Base-by-base conservation (phyloP, 1,140 invertebrate genomes). In the Amphibalanus amphitrite region DNA sequence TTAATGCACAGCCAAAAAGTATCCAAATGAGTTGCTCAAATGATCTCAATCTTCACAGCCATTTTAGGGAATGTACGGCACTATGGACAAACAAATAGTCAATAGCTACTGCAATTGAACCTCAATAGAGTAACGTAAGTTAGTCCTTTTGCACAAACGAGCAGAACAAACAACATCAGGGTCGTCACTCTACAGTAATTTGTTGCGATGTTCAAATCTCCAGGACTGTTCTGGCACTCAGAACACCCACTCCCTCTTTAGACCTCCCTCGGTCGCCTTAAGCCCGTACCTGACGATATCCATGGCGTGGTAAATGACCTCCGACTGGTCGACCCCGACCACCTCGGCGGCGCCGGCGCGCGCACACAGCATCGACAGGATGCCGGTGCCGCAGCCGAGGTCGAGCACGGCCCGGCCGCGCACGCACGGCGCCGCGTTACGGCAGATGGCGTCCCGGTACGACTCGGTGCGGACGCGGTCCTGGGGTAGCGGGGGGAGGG, bases 331-430 rank as follows among this genome's bases (percentile, higher is more conserved):
- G 40, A 98, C 88, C 68, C 92, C 96, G 79, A 94, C 93, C 15
- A 99, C 94, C 83, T 90, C 89, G 67, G 86, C 86, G 65, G 95
- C 95, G 38, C 95, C 96, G 71, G 93, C 94, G 81, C 93, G 89
- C 28, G 93, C 94, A 79, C 91, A 93, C 84, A 97, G 96, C 85
- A 98, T 89, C 26, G 94, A 97, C 15, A 99, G 83, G 77, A 99
- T 98, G 28, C 86, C 95, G 47, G 96, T 98, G 1, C 97, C 97
- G 80, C 94, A 96, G 15, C 97, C 97, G 70, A 99, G 89, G 84
- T 99, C 97, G 76, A 98, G 82, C 64, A 99, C 91, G 13, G 86
- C 82, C 81, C 96, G 95, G 75, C 76, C 69, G 25, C 70, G 59
- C 26, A 75, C 71, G 23, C 77, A 69, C 82, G 47, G 47, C 74